Evolutionary conservation across 2,888 invertebrate species (phyloP).

Genomic region (Gortyna flavago): DNA sequence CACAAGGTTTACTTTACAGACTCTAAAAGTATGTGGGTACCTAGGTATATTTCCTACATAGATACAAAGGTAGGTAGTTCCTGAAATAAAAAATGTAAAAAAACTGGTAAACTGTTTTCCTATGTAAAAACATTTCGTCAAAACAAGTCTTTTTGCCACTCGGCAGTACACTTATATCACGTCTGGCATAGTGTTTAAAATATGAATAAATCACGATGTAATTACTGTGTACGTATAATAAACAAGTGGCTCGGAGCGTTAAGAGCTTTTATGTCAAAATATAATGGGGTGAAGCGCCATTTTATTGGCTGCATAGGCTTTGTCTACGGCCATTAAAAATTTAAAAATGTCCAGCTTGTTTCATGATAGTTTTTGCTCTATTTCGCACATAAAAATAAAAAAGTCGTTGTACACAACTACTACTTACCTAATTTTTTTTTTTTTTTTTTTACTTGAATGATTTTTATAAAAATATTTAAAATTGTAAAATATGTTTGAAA

Average conservation of each 20-base stretch:
- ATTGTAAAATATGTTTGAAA: too few relatives aligned
- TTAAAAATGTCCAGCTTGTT: background rate
- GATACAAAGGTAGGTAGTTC: background rate
- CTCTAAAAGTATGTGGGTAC: background rate
- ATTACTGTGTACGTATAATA: conserved; percentile 33
- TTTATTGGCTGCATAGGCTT: conserved; percentile 28
- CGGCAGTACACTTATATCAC: background rate
- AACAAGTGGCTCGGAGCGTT: conserved; percentile 20
- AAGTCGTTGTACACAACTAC: background rate
- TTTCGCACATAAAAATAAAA: background rate
- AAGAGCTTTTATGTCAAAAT: conserved; percentile 27
- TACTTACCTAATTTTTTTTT: too few relatives aligned
- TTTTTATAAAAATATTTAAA: too few relatives aligned
- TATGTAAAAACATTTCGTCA: background rate
- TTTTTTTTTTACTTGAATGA: too few relatives aligned
- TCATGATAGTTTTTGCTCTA: background rate
- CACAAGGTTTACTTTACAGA: background rate
- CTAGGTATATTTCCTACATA: background rate
- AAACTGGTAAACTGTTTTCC: background rate
- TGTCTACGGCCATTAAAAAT: background rate
- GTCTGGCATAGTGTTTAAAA: conserved; percentile 16
- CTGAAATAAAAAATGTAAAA: too few relatives aligned
- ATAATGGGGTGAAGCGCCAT: conserved; percentile 35
- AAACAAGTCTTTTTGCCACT: background rate
- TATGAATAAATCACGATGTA: conserved; percentile 38